Percentiles rank a stretch among this genome's conserved stretches.
Evolutionary conservation across 2,888 invertebrate genomes (phyloP).

Genomic region (Lordiphosa fenestrarum): DNA sequence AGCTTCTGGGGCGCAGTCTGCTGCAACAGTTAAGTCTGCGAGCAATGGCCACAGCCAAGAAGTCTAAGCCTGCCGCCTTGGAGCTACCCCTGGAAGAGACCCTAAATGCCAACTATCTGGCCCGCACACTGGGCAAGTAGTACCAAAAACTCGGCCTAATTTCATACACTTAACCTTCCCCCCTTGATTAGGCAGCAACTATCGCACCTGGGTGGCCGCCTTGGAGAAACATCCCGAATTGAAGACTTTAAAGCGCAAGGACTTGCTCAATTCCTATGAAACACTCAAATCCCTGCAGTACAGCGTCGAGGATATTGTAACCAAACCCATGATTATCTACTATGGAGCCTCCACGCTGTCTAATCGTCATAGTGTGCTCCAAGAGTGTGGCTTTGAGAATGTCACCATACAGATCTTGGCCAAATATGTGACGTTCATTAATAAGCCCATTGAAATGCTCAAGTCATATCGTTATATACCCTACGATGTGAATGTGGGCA

Average conservation of each 20-base stretch:
- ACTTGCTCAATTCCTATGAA: slow-evolving; percentile 64
- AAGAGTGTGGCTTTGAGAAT: slow-evolving; percentile 83
- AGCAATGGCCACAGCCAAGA: slow-evolving; percentile 26
- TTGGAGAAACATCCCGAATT: slow-evolving; percentile 74
- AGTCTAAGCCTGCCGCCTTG: slow-evolving; percentile 5
- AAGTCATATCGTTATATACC: slow-evolving; percentile 80
- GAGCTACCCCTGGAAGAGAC: slow-evolving; percentile 40
- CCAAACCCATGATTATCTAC: slow-evolving; percentile 82
- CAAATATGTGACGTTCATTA: slow-evolving; percentile 77
- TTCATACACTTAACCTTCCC: too few species aligned
- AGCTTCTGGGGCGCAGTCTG: slow-evolving; percentile 27
- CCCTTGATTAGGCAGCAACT: slow-evolving; percentile 52
- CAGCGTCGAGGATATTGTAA: slow-evolving; percentile 81
- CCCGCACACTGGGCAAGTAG: slow-evolving; percentile 49
- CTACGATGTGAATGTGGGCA: slow-evolving; percentile 76
- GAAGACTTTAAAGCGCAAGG: slow-evolving; percentile 67
- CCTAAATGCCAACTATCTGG: slow-evolving; percentile 54
- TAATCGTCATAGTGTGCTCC: slow-evolving; percentile 83
- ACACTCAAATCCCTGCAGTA: slow-evolving; percentile 78
- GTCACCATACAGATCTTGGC: slow-evolving; percentile 79
- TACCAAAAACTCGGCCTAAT: too few species aligned
- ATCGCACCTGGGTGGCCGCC: slow-evolving; percentile 61
- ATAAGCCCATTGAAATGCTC: slow-evolving; percentile 76
- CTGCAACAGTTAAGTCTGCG: slow-evolving; percentile 16
- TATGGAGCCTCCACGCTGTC: slow-evolving; percentile 82